Conservation (phyloP, 2,797 vertebrate genomes). For the Spea hammondii region DNA sequence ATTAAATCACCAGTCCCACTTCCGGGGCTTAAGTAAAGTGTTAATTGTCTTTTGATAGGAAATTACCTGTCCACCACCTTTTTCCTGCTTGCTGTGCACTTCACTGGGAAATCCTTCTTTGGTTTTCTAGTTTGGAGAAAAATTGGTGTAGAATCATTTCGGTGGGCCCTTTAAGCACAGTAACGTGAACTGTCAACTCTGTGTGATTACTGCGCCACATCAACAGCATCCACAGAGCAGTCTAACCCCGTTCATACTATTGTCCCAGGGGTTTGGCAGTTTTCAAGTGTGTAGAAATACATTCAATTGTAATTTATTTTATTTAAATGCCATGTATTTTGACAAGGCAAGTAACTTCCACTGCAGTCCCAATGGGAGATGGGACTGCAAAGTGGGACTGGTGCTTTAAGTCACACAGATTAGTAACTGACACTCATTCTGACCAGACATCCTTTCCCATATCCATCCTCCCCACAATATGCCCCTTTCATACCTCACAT, state of each 20-base stretch:
- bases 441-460: not conserved
- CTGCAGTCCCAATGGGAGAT: not conserved
- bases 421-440: conserved; percentile 3
- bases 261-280: not conserved
- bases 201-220: conserved; percentile 15
- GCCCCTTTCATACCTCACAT: conserved; percentile 84
- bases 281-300: not conserved
- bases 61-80: conserved; percentile 44
- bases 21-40: conserved; percentile 43
- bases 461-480: not conserved
- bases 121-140: conserved; percentile 48
- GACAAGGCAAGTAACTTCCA: not conserved
- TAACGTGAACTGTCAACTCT: conserved; percentile 8
- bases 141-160: conserved; percentile 46
- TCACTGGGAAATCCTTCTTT: conserved; percentile 36
- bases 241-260: not conserved
- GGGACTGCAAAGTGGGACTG: conserved; percentile 40
- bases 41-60: conserved; percentile 23
- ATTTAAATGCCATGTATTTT: not conserved
- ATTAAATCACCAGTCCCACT: conserved; percentile 46
- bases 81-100: conserved; percentile 41
- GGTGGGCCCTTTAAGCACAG: conserved; percentile 6
- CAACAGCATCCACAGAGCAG: not conserved
- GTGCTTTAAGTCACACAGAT: conserved; percentile 38
- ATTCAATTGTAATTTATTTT: not conserved